These are phyloP conservation scores for Anabacerthia variegaticeps DNA, from an alignment of 2,797 vertebrate species.

Conservation along the genomic window DNA sequence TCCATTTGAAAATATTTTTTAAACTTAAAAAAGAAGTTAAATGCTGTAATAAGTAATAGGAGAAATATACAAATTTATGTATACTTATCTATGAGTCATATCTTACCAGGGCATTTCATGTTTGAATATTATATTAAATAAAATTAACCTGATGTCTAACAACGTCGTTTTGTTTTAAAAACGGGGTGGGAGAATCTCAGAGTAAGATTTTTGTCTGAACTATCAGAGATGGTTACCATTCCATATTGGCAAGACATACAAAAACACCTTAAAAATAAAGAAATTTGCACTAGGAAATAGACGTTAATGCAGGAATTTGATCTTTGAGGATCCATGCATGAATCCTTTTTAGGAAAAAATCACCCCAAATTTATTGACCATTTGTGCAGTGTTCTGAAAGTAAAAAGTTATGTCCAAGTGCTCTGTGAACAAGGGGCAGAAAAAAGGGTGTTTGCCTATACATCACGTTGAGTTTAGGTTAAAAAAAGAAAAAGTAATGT, in stretches of 20 bases:
- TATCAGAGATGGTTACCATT: constrained; percentile 2
- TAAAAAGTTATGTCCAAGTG: not conserved
- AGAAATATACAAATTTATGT: constrained; percentile 60
- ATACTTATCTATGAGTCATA: constrained; percentile 48
- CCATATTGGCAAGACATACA: not conserved
- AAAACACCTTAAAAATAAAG: not conserved
- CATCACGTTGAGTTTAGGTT: not conserved
- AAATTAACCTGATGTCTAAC: constrained; percentile 68
- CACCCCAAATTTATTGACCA: not conserved
- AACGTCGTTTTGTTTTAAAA: constrained; percentile 65
- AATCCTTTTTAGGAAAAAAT: not conserved
- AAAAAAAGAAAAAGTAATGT: not conserved
- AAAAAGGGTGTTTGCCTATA: not conserved
- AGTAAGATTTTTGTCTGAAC: not conserved
- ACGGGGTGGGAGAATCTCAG: constrained; percentile 36
- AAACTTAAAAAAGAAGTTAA: constrained; percentile 46
- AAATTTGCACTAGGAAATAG: not conserved
- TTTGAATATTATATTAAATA: constrained; percentile 73
- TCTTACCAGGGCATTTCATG: constrained; percentile 60
- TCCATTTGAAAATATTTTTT: constrained; percentile 64
- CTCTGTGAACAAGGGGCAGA: not conserved
- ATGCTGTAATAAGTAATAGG: constrained; percentile 63
- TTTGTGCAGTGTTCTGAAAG: not conserved
- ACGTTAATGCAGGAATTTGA: not conserved
- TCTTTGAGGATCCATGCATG: fast-evolving